Percentiles rank a stretch among this genome's conserved stretches.
Evolutionary conservation across 2,113 vertebrate species (phyloP).

Genomic region (Leucopsar rothschildi): DNA sequence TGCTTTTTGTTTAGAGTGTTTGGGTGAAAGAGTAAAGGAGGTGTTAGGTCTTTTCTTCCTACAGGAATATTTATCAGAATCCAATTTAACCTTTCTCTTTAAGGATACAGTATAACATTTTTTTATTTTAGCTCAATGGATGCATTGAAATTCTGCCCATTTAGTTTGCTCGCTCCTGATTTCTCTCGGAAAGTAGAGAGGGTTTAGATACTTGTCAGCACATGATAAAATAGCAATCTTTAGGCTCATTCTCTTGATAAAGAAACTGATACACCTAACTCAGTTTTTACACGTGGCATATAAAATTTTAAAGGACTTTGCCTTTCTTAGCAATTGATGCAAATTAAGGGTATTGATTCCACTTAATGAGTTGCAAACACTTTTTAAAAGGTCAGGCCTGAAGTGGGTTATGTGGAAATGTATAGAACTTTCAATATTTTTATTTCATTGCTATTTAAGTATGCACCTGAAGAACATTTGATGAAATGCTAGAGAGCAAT

Average conservation of each 20-base stretch:
- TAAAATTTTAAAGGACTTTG: not conserved
- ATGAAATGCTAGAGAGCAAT: not conserved
- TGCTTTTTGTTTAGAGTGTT: not conserved
- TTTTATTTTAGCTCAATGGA: not conserved
- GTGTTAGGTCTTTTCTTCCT: not conserved
- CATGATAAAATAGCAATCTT: not conserved
- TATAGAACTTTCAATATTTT: not conserved
- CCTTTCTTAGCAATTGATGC: not conserved
- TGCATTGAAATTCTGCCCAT: not conserved
- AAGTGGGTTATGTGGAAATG: not conserved
- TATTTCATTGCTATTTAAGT: not conserved
- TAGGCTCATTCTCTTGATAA: not conserved
- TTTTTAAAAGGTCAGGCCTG: not conserved
- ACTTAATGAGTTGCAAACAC: not conserved
- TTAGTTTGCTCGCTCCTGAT: not conserved
- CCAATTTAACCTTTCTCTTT: not conserved
- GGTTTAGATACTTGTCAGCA: not conserved
- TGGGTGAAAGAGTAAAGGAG: not conserved
- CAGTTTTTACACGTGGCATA: not conserved
- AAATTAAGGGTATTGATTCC: not conserved
- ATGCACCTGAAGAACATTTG: not conserved
- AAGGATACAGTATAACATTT: not conserved
- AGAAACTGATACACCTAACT: not conserved
- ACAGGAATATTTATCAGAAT: not conserved
- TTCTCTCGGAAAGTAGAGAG: not conserved